Percentiles rank a stretch among this genome's conserved stretches.
Conservation (phyloP, 2,113 vertebrate genomes). For the Miniopterus natalensis region DNA sequence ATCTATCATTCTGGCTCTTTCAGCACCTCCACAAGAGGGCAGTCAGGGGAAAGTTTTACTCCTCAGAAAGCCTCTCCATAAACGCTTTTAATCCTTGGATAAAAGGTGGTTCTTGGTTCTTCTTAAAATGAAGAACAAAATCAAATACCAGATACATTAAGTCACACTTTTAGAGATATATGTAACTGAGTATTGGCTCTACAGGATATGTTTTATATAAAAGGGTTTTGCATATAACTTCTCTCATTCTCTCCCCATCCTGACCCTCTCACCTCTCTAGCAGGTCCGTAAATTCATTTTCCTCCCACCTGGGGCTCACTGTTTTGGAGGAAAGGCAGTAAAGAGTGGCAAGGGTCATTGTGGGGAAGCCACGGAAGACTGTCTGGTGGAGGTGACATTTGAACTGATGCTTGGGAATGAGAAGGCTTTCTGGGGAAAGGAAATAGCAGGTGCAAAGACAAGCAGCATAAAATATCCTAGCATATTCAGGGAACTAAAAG, state of each 20-base stretch:
- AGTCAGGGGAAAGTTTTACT: conserved; percentile 80
- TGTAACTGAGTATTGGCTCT: neutral
- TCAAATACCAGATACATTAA: conserved; percentile 39
- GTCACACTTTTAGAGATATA: neutral
- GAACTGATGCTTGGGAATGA: conserved; percentile 4
- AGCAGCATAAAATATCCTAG: conserved; percentile 29
- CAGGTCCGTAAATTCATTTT: neutral
- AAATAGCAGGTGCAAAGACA: conserved; percentile 6
- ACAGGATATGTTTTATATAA: conserved; percentile 4
- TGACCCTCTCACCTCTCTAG: neutral
- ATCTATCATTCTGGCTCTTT: conserved; percentile 48
- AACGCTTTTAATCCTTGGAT: conserved; percentile 28
- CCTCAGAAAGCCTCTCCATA: conserved; percentile 51
- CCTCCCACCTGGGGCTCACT: neutral
- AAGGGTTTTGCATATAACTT: conserved; percentile 24
- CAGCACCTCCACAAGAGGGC: conserved; percentile 83
- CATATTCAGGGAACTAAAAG: conserved; percentile 10
- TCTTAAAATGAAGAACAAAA: conserved; percentile 50
- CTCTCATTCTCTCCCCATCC: neutral
- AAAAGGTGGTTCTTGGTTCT: conserved; percentile 49
- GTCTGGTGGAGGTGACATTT: neutral
- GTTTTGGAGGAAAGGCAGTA: conserved; percentile 14
- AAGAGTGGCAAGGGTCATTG: neutral
- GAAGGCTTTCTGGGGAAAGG: conserved; percentile 46
- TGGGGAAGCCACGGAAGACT: conserved; percentile 7